Evolutionary conservation across 2,888 invertebrate species (phyloP).

Genomic region (Eupithecia vulgata): DNA sequence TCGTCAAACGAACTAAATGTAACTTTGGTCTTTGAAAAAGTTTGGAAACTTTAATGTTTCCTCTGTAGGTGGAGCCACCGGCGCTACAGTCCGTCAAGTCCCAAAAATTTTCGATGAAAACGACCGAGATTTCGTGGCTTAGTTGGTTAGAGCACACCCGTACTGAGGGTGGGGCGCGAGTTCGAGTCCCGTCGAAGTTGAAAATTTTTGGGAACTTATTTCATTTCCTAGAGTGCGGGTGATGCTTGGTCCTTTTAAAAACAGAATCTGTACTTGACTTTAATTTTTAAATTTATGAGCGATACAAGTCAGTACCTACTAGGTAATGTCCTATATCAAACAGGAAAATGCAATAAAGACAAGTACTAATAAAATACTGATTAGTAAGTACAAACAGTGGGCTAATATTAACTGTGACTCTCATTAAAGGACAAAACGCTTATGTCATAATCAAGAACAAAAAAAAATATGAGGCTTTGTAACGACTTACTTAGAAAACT

Average conservation of each 20-base stretch:
- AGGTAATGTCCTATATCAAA: not conserved
- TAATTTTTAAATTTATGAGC: not conserved
- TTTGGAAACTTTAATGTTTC: too few species aligned
- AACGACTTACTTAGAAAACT: not conserved
- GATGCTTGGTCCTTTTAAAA: not conserved
- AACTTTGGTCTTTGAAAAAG: too few species aligned
- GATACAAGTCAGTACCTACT: not conserved
- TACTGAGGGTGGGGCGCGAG: too few species aligned
- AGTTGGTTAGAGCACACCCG: too few species aligned
- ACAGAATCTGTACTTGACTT: not conserved
- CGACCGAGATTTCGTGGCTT: too few species aligned
- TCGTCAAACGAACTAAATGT: too few species aligned
- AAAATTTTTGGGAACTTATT: too few species aligned
- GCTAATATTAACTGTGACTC: not conserved
- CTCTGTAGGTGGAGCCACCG: too few species aligned
- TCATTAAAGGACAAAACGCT: not conserved
- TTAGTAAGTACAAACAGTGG: not conserved
- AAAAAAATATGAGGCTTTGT: not conserved
- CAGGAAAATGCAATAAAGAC: not conserved
- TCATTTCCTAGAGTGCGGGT: too few species aligned
- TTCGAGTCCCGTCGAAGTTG: too few species aligned
- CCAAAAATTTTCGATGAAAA: too few species aligned
- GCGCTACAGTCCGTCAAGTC: too few species aligned
- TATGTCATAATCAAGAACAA: not conserved
- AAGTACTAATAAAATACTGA: not conserved